Evolutionary conservation across 2,113 vertebrate genomes (phyloP).

Genomic region (Nycticorax nycticorax): DNA sequence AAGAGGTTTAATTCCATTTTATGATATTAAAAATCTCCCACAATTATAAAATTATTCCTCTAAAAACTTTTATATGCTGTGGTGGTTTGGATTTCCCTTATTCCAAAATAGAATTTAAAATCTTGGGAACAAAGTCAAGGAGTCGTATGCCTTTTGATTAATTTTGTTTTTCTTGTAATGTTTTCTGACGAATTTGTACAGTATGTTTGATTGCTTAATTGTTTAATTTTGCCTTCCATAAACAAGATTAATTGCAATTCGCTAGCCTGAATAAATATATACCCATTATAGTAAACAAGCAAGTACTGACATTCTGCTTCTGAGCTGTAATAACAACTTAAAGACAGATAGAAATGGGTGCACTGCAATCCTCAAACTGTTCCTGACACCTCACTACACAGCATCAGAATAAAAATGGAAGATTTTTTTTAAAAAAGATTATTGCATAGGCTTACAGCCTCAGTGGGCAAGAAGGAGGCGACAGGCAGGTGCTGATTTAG

Average conservation of each 20-base stretch:
- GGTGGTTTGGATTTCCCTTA: neutral
- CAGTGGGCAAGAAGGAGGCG: neutral
- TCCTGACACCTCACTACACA: neutral
- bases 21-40: neutral
- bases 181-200: constrained; percentile 21
- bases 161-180: neutral
- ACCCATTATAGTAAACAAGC: constrained; percentile 37
- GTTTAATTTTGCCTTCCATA: constrained; percentile 56
- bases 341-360: neutral
- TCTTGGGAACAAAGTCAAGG: constrained; percentile 32
- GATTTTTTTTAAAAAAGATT: neutral
- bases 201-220: constrained; percentile 50
- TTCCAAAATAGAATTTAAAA: neutral
- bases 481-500: neutral
- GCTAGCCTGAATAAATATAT: constrained; percentile 54
- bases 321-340: neutral
- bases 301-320: constrained; percentile 9
- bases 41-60: neutral
- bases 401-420: neutral
- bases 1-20: neutral
- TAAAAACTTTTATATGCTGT: neutral
- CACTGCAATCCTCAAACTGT: neutral
- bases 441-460: neutral
- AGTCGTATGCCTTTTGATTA: neutral
- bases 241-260: constrained; percentile 59